Conservation (phyloP, 2,113 vertebrate species). For the Cavia aperea region DNA sequence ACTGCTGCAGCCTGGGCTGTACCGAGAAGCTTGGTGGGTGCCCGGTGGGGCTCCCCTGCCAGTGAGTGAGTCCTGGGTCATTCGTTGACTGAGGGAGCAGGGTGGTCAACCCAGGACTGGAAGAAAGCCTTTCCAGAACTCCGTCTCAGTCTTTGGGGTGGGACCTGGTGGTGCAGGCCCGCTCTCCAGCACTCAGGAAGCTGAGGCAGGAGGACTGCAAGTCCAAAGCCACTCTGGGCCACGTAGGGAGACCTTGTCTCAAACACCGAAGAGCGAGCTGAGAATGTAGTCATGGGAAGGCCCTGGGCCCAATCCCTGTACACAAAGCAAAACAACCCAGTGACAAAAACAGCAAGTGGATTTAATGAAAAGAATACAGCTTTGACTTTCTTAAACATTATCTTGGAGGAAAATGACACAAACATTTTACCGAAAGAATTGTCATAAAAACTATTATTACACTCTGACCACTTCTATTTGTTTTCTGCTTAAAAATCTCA, state of each 20-base stretch:
- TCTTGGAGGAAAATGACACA: not conserved
- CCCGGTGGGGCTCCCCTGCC: too few relatives aligned
- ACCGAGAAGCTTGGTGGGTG: too few relatives aligned
- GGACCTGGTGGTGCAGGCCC: not conserved
- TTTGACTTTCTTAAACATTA: not conserved
- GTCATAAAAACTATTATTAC: not conserved
- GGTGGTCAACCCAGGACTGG: too few relatives aligned
- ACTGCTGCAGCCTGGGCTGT: not conserved
- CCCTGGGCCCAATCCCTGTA: not conserved
- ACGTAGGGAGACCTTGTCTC: not conserved
- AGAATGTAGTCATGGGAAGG: not conserved
- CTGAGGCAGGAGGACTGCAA: not conserved
- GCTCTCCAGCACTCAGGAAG: not conserved
- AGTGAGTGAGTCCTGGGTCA: not conserved
- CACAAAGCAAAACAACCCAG: not conserved
- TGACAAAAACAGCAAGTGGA: not conserved
- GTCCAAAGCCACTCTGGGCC: not conserved
- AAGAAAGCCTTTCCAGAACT: not conserved
- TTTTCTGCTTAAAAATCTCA: not conserved
- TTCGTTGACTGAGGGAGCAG: not conserved
- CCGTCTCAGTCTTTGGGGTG: not conserved
- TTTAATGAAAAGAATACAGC: constrained; percentile 12
- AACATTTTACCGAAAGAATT: not conserved
- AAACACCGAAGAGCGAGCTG: not conserved
- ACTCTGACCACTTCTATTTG: not conserved